Conservation (phyloP, 2,888 invertebrate species). For the Caenorhabditis sp. region DNA sequence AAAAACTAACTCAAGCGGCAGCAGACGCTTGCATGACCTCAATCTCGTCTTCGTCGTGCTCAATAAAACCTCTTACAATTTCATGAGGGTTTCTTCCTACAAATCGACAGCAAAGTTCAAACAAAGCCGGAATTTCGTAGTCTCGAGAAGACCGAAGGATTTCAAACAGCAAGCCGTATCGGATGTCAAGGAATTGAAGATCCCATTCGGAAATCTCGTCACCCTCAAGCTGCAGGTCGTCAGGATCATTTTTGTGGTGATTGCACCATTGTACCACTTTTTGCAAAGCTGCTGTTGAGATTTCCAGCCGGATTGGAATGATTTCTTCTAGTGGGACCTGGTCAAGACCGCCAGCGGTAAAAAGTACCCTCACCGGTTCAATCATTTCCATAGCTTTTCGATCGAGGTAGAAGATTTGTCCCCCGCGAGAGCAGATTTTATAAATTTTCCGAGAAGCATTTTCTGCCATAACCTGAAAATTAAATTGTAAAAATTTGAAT, state of each 20-base stretch:
- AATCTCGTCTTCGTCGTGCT: neutral
- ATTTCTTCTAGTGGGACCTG: neutral
- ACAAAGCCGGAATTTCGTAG: slow-evolving; percentile 20
- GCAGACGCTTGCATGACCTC: neutral
- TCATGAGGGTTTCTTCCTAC: slow-evolving; percentile 19
- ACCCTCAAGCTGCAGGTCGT: neutral
- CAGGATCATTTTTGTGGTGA: slow-evolving; percentile 42
- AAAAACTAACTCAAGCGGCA: no score
- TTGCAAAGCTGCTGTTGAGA: neutral
- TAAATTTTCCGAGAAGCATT: neutral
- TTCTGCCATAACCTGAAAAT: neutral
- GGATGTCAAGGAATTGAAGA: slow-evolving; percentile 4
- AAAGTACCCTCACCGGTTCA: slow-evolving; percentile 7
- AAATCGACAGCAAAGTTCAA: slow-evolving; percentile 35
- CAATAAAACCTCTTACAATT: slow-evolving; percentile 25
- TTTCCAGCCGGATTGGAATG: slow-evolving; percentile 14
- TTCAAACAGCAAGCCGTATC: slow-evolving; percentile 33
- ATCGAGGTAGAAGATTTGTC: slow-evolving; percentile 13
- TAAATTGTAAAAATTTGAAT: no score
- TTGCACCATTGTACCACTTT: slow-evolving; percentile 45
- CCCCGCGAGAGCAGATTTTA: slow-evolving; percentile 16
- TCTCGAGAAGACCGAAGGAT: slow-evolving; percentile 25
- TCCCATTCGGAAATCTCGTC: slow-evolving; percentile 30
- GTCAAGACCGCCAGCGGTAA: slow-evolving; percentile 21
- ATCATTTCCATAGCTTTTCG: slow-evolving; percentile 32